phyloP scores from a whole-genome alignment of 2,797 vertebrate genomes.

The Ctenopoma kingsleyae region DNA sequence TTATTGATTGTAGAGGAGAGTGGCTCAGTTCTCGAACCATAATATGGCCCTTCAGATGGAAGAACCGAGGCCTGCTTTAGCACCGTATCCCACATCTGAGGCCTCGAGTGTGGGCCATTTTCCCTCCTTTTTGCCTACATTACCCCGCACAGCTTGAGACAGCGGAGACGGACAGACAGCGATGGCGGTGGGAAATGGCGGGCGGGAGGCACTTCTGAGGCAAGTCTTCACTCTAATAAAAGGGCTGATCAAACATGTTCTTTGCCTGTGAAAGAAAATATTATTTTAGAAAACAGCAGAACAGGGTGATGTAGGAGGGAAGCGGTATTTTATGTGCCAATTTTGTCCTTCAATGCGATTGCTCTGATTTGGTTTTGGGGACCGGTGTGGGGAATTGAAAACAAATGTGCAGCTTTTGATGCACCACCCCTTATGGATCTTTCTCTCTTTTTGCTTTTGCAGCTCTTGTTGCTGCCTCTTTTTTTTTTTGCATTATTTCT shows the following conservation, averaged over 20 bases:
- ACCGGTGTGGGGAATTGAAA: slow-evolving; percentile 76
- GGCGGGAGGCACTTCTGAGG: slow-evolving; percentile 58
- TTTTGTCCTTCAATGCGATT: slow-evolving; percentile 55
- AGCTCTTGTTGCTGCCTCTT: slow-evolving; percentile 7
- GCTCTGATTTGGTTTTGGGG: slow-evolving; percentile 70
- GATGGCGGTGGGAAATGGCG: slow-evolving; percentile 53
- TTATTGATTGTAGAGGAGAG: slow-evolving; percentile 74
- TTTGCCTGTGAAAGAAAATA: slow-evolving; percentile 76
- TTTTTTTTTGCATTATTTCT: slow-evolving; percentile 21
- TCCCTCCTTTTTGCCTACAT: slow-evolving; percentile 6
- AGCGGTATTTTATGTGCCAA: slow-evolving; percentile 51
- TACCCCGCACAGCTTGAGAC: slow-evolving; percentile 28
- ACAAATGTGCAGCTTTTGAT: slow-evolving; percentile 81
- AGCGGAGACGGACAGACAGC: slow-evolving; percentile 37
- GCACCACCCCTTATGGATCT: slow-evolving; percentile 42
- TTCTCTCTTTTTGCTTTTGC: slow-evolving; percentile 11
- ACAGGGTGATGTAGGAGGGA: slow-evolving; percentile 43
- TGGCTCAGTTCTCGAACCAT: slow-evolving; percentile 44
- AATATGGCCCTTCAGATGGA: slow-evolving; percentile 68
- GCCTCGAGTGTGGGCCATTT: slow-evolving; percentile 6
- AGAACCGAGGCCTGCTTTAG: slow-evolving; percentile 50
- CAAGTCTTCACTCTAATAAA: slow-evolving; percentile 70
- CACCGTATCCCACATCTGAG: slow-evolving; percentile 65
- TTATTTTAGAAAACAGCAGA: slow-evolving; percentile 63
- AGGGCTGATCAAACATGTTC: slow-evolving; percentile 75